Conservation (phyloP, 2,113 vertebrate species). For the Microtus montanus region DNA sequence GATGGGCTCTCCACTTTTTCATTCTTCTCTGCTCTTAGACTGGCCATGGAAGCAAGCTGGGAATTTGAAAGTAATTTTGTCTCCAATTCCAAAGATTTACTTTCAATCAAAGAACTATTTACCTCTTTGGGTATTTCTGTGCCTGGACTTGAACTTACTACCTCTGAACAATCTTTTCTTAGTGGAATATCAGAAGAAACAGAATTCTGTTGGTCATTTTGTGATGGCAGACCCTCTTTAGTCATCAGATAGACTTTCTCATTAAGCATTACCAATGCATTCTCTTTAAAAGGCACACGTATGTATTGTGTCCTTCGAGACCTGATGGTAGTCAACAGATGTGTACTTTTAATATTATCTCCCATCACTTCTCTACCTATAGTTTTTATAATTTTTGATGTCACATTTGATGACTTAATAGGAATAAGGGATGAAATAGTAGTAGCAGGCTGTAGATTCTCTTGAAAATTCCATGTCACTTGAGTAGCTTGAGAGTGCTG, state of each 20-base stretch:
- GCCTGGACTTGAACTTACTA: conserved; percentile 72
- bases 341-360: conserved; percentile 64
- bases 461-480: conserved; percentile 91
- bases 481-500: conserved; percentile 81
- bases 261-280: conserved; percentile 90
- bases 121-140: conserved; percentile 83
- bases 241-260: conserved; percentile 90
- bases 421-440: conserved; percentile 83
- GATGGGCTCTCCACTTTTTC: conserved; percentile 69
- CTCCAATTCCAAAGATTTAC: conserved; percentile 76
- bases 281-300: conserved; percentile 84
- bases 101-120: conserved; percentile 85
- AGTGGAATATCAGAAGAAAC: conserved; percentile 73
- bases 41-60: conserved; percentile 21
- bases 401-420: conserved; percentile 84
- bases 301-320: conserved; percentile 74
- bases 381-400: conserved; percentile 86
- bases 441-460: conserved; percentile 73
- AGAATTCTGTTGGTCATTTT: conserved; percentile 73
- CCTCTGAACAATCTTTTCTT: conserved; percentile 74
- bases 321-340: conserved; percentile 62
- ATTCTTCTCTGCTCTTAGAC: conserved; percentile 76
- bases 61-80: conserved; percentile 54
- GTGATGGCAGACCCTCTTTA: conserved; percentile 82
- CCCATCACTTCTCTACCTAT: conserved; percentile 77